A percentile compares a stretch with the other conserved stretches of the same genome.
Evolutionary conservation across 1,140 invertebrate species (phyloP).

Genomic region (Dendrolimus punctatus): DNA sequence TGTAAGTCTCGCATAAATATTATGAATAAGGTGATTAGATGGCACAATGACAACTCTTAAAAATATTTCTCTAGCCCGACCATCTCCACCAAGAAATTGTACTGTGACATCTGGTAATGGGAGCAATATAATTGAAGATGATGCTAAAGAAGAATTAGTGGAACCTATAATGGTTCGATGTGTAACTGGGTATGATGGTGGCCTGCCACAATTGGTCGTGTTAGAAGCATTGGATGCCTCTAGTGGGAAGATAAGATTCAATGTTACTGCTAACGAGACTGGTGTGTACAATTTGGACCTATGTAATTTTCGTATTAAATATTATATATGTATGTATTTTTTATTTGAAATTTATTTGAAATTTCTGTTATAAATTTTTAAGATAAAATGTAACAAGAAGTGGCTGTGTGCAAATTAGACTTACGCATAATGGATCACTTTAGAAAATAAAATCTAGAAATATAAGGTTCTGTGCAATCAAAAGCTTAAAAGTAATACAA

Average conservation of each 20-base stretch:
- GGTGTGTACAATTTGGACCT: conserved; percentile 24
- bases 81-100: conserved; percentile 54
- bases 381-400: too few relatives aligned
- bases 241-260: conserved; percentile 37
- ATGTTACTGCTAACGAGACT: conserved; percentile 56
- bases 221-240: conserved; percentile 48
- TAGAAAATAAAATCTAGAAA: too few relatives aligned
- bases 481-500: too few relatives aligned
- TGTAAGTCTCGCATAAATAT: too few relatives aligned
- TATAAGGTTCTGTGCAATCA: too few relatives aligned
- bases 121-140: conserved; percentile 50
- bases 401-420: too few relatives aligned
- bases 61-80: conserved; percentile 34
- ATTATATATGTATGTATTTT: too few relatives aligned
- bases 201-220: conserved; percentile 49
- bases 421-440: too few relatives aligned
- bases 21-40: background rate
- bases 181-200: conserved; percentile 53
- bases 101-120: conserved; percentile 45
- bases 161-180: conserved; percentile 47
- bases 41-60: background rate
- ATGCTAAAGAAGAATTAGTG: conserved; percentile 30
- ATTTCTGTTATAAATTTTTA: too few relatives aligned
- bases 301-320: too few relatives aligned
- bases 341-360: too few relatives aligned